These are phyloP conservation scores for Drosophila nigrodunni DNA, from an alignment of 1,140 invertebrate species.

Conservation along the genomic window DNA sequence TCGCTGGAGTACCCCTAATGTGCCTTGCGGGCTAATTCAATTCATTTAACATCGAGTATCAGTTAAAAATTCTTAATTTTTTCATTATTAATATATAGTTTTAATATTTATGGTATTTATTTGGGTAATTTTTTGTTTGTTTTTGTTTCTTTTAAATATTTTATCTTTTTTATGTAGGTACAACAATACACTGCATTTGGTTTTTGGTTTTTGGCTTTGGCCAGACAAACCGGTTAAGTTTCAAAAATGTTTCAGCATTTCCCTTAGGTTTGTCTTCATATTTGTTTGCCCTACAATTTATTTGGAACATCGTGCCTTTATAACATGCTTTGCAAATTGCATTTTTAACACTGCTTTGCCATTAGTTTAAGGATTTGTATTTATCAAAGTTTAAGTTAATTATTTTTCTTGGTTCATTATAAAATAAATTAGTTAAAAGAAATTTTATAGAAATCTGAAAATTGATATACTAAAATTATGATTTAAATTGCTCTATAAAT, in stretches of 20 bases:
- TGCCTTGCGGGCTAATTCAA: slow-evolving; percentile 53
- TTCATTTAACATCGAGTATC: slow-evolving; percentile 75
- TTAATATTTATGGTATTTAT: background rate
- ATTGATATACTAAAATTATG: background rate
- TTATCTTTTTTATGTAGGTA: slow-evolving; percentile 61
- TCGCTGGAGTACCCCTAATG: slow-evolving; percentile 75
- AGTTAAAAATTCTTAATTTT: slow-evolving; percentile 55
- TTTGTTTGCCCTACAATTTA: slow-evolving; percentile 69
- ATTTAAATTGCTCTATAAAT: slow-evolving; percentile 1
- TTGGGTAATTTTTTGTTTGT: background rate
- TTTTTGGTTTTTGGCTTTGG: slow-evolving; percentile 65
- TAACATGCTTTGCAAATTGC: slow-evolving; percentile 66
- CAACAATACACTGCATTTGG: slow-evolving; percentile 63
- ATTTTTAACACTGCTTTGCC: slow-evolving; percentile 46
- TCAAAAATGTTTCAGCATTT: slow-evolving; percentile 78
- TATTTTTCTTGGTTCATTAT: slow-evolving; percentile 25
- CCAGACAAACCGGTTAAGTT: slow-evolving; percentile 74
- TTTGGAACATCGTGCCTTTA: slow-evolving; percentile 77
- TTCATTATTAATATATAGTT: background rate
- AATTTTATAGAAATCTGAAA: background rate
- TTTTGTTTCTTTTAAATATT: slow-evolving; percentile 13
- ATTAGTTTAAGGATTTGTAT: slow-evolving; percentile 33
- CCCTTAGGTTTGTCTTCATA: slow-evolving; percentile 66
- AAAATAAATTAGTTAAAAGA: background rate
- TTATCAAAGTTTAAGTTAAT: slow-evolving; percentile 22